These are phyloP conservation scores for Gyrodactylus salaris DNA, from an alignment of 1,140 invertebrate species.

Conservation along the genomic window DNA sequence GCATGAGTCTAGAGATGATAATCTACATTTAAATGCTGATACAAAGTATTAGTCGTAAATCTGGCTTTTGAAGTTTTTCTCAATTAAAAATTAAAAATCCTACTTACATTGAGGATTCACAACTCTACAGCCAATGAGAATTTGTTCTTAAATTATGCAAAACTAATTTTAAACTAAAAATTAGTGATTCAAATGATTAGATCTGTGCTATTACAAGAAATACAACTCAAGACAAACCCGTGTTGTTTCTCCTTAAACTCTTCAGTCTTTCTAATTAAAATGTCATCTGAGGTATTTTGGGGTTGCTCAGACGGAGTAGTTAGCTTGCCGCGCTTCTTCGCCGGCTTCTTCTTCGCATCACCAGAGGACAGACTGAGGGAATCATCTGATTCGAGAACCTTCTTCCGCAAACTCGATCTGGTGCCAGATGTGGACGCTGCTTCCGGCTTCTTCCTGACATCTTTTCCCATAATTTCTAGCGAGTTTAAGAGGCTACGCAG, in stretches of 20 bases:
- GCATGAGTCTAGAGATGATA: no score
- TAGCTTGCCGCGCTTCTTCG: neutral
- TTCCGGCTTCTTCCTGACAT: neutral
- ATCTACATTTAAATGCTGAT: no score
- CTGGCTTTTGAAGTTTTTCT: no score
- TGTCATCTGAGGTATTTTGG: neutral
- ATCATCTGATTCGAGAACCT: neutral
- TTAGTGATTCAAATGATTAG: no score
- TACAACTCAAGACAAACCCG: neutral
- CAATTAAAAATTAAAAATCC: no score
- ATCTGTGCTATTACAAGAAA: no score
- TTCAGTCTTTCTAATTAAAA: neutral
- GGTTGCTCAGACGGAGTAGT: neutral
- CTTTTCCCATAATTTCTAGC: neutral
- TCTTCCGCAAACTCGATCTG: neutral
- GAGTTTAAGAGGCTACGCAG: no score
- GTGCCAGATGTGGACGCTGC: neutral
- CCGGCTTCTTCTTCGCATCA: neutral
- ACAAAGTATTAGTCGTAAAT: no score
- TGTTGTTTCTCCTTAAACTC: neutral
- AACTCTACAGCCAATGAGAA: no score
- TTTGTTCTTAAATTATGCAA: no score
- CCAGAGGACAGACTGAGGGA: neutral
- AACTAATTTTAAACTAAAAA: no score
- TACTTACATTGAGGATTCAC: no score